These are phyloP conservation scores for Amniataba percoides DNA, from an alignment of 2,797 vertebrate genomes.

Conservation along the genomic window DNA sequence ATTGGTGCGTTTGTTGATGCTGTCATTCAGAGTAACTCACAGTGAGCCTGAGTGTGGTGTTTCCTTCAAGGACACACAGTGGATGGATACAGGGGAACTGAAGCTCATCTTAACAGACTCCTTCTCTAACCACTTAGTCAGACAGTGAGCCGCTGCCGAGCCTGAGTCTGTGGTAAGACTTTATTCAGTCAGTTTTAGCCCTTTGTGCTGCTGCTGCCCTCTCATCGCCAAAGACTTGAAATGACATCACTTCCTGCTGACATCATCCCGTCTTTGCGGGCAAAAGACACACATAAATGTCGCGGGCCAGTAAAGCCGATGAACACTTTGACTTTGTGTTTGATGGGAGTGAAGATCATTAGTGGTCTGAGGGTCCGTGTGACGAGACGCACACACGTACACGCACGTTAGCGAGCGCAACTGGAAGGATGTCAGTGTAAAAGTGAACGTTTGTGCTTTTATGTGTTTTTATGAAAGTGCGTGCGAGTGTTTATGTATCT, in stretches of 20 bases:
- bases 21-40: slow-evolving; percentile 11
- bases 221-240: slow-evolving; percentile 25
- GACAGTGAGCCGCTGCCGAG: not conserved
- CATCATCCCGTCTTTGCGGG: slow-evolving; percentile 46
- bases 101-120: slow-evolving; percentile 32
- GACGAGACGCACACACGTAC: not conserved
- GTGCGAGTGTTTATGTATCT: slow-evolving; percentile 39
- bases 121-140: slow-evolving; percentile 18
- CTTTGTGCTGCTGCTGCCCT: slow-evolving; percentile 13
- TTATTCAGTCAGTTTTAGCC: slow-evolving; percentile 14
- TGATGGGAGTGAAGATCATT: slow-evolving; percentile 30
- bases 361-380: slow-evolving; percentile 24
- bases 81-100: slow-evolving; percentile 28
- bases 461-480: slow-evolving; percentile 18
- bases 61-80: slow-evolving; percentile 28
- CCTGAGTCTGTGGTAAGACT: slow-evolving; percentile 28
- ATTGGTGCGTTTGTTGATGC: slow-evolving; percentile 8
- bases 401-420: not conserved
- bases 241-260: slow-evolving; percentile 51
- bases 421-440: slow-evolving; percentile 22
- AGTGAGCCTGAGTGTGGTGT: not conserved
- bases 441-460: slow-evolving; percentile 43
- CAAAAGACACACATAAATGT: slow-evolving; percentile 41
- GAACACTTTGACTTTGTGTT: slow-evolving; percentile 52
- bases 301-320: slow-evolving; percentile 8